Conservation (phyloP, 2,113 vertebrate genomes). For the Coturnix japonica region DNA sequence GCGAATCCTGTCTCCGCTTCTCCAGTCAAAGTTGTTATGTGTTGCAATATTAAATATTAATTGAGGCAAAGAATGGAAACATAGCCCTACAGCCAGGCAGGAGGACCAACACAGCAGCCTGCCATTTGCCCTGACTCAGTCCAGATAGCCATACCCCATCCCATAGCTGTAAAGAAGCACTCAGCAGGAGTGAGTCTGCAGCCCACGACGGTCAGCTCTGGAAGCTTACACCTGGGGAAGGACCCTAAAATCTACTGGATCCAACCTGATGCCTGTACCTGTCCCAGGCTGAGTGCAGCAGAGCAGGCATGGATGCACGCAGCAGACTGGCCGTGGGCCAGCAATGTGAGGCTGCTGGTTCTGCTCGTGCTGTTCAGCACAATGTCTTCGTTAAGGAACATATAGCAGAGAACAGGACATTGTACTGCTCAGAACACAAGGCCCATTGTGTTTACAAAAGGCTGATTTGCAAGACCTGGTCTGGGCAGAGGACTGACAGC, state of each 20-base stretch:
- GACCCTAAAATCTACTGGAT: fast-evolving
- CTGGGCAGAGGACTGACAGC: neutral
- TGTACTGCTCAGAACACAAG: neutral
- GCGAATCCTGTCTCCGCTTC: neutral
- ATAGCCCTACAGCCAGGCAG: neutral
- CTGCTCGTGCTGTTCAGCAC: fast-evolving
- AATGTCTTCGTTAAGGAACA: neutral
- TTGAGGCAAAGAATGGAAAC: neutral
- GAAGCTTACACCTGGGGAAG: neutral
- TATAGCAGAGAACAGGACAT: neutral
- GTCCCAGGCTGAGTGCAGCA: fast-evolving
- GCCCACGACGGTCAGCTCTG: neutral
- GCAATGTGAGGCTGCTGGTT: neutral
- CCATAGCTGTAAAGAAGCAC: neutral
- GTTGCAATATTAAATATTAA: neutral
- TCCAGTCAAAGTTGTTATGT: neutral
- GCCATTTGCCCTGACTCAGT: neutral
- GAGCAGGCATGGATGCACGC: neutral
- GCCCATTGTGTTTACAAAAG: neutral
- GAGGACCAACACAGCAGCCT: neutral
- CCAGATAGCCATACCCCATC: fast-evolving
- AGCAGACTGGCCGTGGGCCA: neutral
- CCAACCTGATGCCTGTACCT: neutral
- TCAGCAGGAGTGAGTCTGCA: neutral
- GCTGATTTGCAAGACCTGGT: neutral